Evolutionary conservation across 2,113 vertebrate genomes (phyloP).

Genomic region (Ginglymostoma cirratum): DNA sequence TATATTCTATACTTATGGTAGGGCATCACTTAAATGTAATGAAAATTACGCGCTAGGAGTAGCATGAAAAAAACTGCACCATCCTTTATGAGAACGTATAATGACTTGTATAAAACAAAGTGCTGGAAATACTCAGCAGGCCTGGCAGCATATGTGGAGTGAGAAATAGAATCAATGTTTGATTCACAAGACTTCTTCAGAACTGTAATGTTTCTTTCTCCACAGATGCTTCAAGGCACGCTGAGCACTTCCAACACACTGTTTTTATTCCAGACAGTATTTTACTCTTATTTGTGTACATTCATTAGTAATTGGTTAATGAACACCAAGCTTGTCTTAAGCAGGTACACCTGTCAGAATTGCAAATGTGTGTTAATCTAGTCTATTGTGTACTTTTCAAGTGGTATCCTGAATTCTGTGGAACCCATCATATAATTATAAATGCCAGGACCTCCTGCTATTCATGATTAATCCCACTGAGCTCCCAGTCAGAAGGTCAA

Average conservation of each 20-base stretch:
- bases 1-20: not conserved
- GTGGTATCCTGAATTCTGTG: not conserved
- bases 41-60: not conserved
- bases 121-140: not conserved
- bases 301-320: not conserved
- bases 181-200: not conserved
- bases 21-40: not conserved
- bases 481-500: not conserved
- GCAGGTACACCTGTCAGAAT: not conserved
- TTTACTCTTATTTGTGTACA: not conserved
- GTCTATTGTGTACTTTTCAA: not conserved
- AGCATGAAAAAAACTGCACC: not conserved
- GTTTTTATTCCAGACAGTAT: not conserved
- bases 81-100: not conserved
- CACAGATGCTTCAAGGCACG: not conserved
- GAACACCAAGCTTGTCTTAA: not conserved
- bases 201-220: not conserved
- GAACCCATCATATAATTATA: not conserved
- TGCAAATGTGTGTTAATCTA: not conserved
- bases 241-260: not conserved
- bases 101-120: not conserved
- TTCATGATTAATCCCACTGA: not conserved
- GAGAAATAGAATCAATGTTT: not conserved
- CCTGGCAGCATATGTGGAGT: not conserved
- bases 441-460: not conserved